Evolutionary conservation across 2,113 vertebrate genomes (phyloP).

Genomic region (Patagioenas fasciata): DNA sequence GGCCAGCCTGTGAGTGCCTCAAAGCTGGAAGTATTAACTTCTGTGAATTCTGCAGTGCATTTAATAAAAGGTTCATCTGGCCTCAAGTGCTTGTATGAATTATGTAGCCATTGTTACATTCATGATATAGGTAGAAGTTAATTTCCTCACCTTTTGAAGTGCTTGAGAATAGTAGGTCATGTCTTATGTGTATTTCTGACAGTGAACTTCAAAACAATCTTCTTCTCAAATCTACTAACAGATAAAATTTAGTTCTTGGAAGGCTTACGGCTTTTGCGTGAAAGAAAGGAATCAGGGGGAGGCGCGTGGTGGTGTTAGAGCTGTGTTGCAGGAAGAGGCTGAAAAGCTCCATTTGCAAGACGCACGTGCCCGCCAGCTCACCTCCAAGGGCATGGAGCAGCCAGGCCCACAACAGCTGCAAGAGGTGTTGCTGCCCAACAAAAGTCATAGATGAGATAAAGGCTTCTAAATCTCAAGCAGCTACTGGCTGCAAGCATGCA

Average conservation of each 20-base stretch:
- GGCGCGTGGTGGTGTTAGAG: neutral
- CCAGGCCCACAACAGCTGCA: neutral
- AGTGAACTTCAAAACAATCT: neutral
- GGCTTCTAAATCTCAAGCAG: neutral
- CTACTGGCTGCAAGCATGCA: neutral
- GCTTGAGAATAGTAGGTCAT: neutral
- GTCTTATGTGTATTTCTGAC: neutral
- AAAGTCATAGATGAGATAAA: neutral
- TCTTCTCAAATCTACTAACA: neutral
- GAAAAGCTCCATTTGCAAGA: neutral
- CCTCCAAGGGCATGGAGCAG: neutral
- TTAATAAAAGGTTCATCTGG: neutral
- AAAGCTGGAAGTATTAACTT: neutral
- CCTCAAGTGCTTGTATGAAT: neutral
- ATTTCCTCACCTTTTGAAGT: neutral
- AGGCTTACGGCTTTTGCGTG: neutral
- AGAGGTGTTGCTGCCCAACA: neutral
- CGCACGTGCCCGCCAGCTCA: neutral
- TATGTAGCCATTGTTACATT: neutral
- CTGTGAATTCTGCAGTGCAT: neutral
- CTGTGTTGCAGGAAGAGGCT: neutral
- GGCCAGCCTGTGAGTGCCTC: neutral
- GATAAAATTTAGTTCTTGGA: neutral
- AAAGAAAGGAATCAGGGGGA: neutral
- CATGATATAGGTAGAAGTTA: neutral